Percentiles rank a stretch among this genome's conserved stretches.
Conservation (phyloP, 1,140 invertebrate species). For the Leptopilina boulardi region DNA sequence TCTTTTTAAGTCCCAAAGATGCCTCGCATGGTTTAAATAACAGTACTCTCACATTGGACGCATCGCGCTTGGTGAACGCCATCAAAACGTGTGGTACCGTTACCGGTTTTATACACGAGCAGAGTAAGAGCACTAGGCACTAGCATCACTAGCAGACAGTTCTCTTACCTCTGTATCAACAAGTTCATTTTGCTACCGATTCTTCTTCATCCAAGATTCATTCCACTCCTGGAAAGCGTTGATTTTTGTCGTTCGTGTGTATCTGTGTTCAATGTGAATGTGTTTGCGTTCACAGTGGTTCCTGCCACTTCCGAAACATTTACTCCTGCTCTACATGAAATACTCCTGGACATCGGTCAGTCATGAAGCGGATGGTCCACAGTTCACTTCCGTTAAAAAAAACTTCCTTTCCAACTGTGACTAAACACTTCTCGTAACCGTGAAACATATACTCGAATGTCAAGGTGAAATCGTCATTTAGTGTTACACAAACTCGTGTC, state of each 20-base stretch:
- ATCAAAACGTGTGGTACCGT: slow-evolving; percentile 66
- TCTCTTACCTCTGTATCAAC: slow-evolving; percentile 20
- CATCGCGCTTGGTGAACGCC: slow-evolving; percentile 60
- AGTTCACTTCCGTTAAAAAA: slow-evolving; percentile 19
- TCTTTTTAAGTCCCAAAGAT: slow-evolving; percentile 25
- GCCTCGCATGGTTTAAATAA: slow-evolving; percentile 67
- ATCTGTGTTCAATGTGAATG: neutral
- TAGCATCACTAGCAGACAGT: slow-evolving; percentile 36
- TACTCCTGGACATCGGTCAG: slow-evolving; percentile 2
- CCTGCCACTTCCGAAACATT: neutral
- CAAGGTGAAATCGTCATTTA: slow-evolving; percentile 9
- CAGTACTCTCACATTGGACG: slow-evolving; percentile 67
- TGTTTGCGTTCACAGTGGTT: neutral
- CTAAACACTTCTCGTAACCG: neutral
- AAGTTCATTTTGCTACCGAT: slow-evolving; percentile 4
- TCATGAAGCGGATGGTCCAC: slow-evolving; percentile 25
- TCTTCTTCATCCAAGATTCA: neutral
- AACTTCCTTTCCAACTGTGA: neutral
- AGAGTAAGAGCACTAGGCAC: slow-evolving; percentile 52
- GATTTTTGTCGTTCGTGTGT: neutral
- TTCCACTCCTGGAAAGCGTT: neutral
- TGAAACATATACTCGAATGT: neutral
- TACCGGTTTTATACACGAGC: slow-evolving; percentile 60
- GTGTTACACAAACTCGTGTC: neutral
- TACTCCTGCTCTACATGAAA: neutral